These are phyloP conservation scores for Lucilia sericata DNA, from an alignment of 1,140 invertebrate genomes.

Conservation along the genomic window DNA sequence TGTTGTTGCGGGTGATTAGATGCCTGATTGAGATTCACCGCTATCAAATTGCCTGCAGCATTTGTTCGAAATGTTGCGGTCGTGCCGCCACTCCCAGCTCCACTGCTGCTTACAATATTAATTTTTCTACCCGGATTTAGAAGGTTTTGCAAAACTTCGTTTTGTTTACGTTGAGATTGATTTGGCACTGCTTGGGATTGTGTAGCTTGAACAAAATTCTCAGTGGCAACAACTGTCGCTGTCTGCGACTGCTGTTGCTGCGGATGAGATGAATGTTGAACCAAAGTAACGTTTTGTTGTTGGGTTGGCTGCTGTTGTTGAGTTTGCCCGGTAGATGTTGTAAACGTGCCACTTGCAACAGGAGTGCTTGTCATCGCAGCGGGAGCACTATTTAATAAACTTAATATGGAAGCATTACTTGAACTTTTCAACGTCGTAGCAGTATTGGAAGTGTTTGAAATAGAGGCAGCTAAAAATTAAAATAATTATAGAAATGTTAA, in stretches of 20 bases:
- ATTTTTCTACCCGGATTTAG: conserved; percentile 63
- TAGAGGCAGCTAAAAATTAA: conserved; percentile 43
- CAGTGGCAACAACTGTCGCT: conserved; percentile 49
- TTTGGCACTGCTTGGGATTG: conserved; percentile 55
- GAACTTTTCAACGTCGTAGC: conserved; percentile 68
- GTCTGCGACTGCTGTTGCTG: conserved; percentile 60
- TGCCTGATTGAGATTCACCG: conserved; percentile 65
- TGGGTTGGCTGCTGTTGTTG: conserved; percentile 60
- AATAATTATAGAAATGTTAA: background rate
- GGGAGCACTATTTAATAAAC: conserved; percentile 79
- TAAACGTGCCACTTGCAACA: conserved; percentile 66
- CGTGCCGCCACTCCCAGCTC: conserved; percentile 47
- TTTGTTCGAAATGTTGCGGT: conserved; percentile 62
- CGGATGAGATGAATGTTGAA: conserved; percentile 27
- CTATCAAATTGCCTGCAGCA: conserved; percentile 69
- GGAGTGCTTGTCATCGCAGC: conserved; percentile 74
- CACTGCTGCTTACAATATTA: conserved; percentile 53
- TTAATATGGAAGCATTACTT: conserved; percentile 79
- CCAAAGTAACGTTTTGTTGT: conserved; percentile 58
- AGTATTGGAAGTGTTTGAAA: conserved; percentile 52
- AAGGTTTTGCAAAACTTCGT: conserved; percentile 64
- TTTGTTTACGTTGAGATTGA: conserved; percentile 56
- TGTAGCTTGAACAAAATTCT: conserved; percentile 59
- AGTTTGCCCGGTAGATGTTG: conserved; percentile 61
- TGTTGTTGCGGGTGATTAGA: conserved; percentile 50